A percentile compares a stretch with the other conserved stretches of the same genome.
Evolutionary conservation across 2,797 vertebrate genomes (phyloP).

Genomic region (Sebastiscus albofasciatus): DNA sequence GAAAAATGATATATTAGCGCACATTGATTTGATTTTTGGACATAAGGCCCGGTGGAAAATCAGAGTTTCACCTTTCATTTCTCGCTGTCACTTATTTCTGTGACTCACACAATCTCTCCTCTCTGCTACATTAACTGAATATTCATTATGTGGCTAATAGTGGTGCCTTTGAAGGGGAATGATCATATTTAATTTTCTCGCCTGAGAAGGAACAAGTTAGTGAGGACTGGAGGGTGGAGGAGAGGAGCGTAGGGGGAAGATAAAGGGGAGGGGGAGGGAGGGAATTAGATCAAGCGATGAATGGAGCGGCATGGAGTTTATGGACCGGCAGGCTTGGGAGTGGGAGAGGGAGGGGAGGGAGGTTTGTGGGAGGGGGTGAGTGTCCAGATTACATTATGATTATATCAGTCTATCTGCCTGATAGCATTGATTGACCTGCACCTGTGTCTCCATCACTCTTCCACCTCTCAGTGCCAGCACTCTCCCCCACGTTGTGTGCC

Average conservation of each 20-base stretch:
- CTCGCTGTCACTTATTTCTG: constrained; percentile 56
- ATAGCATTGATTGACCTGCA: constrained; percentile 73
- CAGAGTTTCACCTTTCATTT: constrained; percentile 58
- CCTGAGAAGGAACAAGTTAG: constrained; percentile 64
- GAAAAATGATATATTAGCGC: constrained; percentile 10
- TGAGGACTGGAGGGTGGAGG: constrained; percentile 34
- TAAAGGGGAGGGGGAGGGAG: constrained; percentile 60
- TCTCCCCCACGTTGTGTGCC: not conserved
- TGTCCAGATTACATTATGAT: constrained; percentile 73
- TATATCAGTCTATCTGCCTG: constrained; percentile 68
- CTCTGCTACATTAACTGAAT: constrained; percentile 76
- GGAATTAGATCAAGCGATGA: constrained; percentile 67
- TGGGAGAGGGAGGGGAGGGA: not conserved
- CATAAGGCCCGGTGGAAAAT: constrained; percentile 15
- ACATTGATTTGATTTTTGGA: constrained; percentile 21
- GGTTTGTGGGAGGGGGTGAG: not conserved
- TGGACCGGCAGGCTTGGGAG: constrained; percentile 31
- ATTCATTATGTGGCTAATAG: constrained; percentile 81
- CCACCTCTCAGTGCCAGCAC: constrained; percentile 4
- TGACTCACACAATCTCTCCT: constrained; percentile 43
- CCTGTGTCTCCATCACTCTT: constrained; percentile 51
- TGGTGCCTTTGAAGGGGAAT: constrained; percentile 78
- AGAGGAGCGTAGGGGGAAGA: constrained; percentile 50
- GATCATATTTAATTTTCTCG: constrained; percentile 78
- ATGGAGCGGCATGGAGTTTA: constrained; percentile 62